A percentile compares a stretch with the other conserved stretches of the same genome.
Evolutionary conservation across 2,797 vertebrate species (phyloP).

Genomic region (Propithecus perrieri): DNA sequence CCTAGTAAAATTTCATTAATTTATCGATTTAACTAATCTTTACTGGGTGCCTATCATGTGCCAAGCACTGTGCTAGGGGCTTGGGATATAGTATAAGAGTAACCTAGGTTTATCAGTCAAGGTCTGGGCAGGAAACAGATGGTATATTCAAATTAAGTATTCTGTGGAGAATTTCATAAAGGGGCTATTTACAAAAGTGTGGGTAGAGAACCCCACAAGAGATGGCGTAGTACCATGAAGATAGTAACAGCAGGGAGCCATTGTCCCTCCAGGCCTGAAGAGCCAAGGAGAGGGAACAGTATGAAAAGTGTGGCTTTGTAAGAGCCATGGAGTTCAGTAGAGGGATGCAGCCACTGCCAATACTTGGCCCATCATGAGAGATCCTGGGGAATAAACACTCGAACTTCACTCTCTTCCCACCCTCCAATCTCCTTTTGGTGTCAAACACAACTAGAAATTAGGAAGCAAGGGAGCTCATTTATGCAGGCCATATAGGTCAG

Average conservation of each 20-base stretch:
- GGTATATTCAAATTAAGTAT: not conserved
- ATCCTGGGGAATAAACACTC: conserved; percentile 33
- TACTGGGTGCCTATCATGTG: not conserved
- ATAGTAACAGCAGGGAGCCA: not conserved
- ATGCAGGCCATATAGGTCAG: conserved; percentile 21
- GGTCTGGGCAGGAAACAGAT: not conserved
- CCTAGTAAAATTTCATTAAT: conserved; percentile 4
- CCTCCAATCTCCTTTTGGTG: conserved; percentile 6
- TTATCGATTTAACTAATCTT: not conserved
- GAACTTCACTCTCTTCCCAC: not conserved
- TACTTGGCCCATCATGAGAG: conserved; percentile 21
- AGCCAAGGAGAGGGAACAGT: not conserved
- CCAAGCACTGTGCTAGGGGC: not conserved
- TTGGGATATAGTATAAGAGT: not conserved
- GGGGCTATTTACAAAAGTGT: not conserved
- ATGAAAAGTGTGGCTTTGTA: not conserved
- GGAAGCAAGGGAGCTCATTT: conserved; percentile 43
- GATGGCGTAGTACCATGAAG: not conserved
- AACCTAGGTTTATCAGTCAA: not conserved
- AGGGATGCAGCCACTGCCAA: not conserved
- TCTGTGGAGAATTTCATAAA: not conserved
- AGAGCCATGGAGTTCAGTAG: not conserved
- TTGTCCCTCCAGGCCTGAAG: not conserved
- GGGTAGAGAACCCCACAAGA: not conserved
- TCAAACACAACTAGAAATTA: conserved; percentile 54